Evolutionary conservation across 1,140 invertebrate species (phyloP).

Genomic region (Pemphigus obesinymphae): DNA sequence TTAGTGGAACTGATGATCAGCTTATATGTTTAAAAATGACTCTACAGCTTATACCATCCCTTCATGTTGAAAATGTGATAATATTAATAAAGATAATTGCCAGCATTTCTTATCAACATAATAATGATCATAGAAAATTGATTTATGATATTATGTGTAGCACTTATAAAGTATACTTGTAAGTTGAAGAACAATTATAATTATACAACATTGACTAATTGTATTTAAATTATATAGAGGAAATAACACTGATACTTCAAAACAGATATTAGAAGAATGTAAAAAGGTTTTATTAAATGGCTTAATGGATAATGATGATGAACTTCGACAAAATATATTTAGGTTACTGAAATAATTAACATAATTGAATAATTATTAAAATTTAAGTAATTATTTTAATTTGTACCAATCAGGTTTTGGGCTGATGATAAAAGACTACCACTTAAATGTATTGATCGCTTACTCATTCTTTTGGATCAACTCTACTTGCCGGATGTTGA

Average conservation of each 20-base stretch:
- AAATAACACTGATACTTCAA: neutral
- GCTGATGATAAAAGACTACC: neutral
- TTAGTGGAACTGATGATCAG: neutral
- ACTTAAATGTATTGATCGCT: neutral
- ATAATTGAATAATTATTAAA: neutral
- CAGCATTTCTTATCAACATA: neutral
- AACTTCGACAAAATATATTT: neutral
- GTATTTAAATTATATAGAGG: neutral
- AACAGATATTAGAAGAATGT: neutral
- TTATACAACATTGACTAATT: neutral
- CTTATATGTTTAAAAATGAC: slow-evolving; percentile 1
- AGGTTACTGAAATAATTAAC: neutral
- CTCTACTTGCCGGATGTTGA: neutral
- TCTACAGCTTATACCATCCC: neutral
- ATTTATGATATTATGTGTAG: neutral
- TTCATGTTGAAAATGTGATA: neutral
- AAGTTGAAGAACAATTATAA: neutral
- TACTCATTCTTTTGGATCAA: slow-evolving; percentile 7
- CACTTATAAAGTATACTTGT: neutral
- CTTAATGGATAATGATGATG: neutral
- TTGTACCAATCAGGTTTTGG: neutral
- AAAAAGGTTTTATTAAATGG: slow-evolving; percentile 1
- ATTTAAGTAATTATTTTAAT: neutral
- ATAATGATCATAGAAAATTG: neutral
- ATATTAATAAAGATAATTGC: slow-evolving; percentile 4